These are phyloP conservation scores for Cinclus mexicanus DNA, from an alignment of 2,113 vertebrate species.

Conservation along the genomic window DNA sequence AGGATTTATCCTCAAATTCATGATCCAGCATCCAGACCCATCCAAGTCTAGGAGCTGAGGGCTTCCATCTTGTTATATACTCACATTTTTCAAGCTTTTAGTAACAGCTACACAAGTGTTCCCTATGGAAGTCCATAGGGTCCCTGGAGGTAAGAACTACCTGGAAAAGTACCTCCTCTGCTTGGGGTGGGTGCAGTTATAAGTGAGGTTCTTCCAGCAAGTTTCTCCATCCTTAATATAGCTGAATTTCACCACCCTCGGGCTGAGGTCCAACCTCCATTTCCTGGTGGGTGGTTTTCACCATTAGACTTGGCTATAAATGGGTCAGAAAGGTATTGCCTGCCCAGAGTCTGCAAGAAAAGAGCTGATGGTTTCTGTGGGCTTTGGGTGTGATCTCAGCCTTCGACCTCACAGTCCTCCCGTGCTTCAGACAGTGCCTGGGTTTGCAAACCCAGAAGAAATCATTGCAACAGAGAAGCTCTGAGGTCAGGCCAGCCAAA, in stretches of 20 bases:
- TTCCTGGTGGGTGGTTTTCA: background rate
- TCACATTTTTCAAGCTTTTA: background rate
- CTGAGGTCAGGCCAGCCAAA: background rate
- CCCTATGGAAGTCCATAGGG: background rate
- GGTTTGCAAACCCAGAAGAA: background rate
- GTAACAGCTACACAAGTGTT: background rate
- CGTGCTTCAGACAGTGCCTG: background rate
- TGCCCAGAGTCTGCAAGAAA: background rate
- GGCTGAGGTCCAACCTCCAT: background rate
- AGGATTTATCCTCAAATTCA: background rate
- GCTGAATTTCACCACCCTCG: background rate
- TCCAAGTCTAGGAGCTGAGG: background rate
- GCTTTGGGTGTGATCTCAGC: background rate
- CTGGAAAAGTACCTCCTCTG: background rate
- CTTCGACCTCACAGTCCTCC: background rate
- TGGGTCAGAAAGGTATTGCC: background rate
- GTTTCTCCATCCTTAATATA: background rate
- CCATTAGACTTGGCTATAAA: background rate
- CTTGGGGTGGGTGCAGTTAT: background rate
- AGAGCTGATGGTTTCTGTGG: background rate
- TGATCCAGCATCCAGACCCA: background rate
- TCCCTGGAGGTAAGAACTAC: background rate
- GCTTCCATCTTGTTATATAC: background rate
- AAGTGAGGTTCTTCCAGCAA: background rate
- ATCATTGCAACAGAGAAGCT: background rate